phyloP scores from a whole-genome alignment of 37 sponge, comb jelly and placozoan genomes.

The Halisarca cf. caerulea region DNA sequence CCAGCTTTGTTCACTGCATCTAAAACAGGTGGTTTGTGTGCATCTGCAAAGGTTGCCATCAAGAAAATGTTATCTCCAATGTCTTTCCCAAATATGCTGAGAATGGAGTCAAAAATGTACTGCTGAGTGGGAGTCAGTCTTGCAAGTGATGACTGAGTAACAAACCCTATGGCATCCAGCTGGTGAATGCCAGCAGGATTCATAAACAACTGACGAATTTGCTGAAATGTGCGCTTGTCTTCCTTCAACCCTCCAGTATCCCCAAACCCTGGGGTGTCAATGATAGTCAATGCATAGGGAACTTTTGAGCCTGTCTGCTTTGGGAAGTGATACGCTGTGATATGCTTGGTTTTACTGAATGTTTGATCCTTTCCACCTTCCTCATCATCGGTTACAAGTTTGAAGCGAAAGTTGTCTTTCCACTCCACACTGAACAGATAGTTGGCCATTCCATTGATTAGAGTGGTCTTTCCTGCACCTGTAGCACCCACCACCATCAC shows the following conservation, averaged over 20 bases:
- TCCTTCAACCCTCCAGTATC: slow-evolving; percentile 39
- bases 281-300: slow-evolving; percentile 45
- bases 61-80: slow-evolving; percentile 51
- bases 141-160: slow-evolving; percentile 43
- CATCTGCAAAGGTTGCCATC: slow-evolving; percentile 70
- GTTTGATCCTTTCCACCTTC: not conserved
- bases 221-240: slow-evolving; percentile 34
- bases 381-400: slow-evolving; percentile 37
- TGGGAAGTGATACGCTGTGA: slow-evolving; percentile 59
- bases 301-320: slow-evolving; percentile 29
- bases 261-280: slow-evolving; percentile 75
- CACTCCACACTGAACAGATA: slow-evolving; percentile 39
- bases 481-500: slow-evolving; percentile 54
- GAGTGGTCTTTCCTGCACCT: slow-evolving; percentile 47
- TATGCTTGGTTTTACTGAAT: slow-evolving; percentile 33
- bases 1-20: slow-evolving; percentile 45
- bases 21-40: slow-evolving; percentile 42
- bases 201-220: slow-evolving; percentile 57
- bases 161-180: slow-evolving; percentile 68
- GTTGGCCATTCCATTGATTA: slow-evolving; percentile 42
- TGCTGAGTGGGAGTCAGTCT: slow-evolving; percentile 50
- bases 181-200: slow-evolving; percentile 44
- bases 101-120: slow-evolving; percentile 63
- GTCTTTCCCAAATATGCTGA: slow-evolving; percentile 63
- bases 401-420: slow-evolving; percentile 45